Evolutionary conservation across 2,888 invertebrate genomes (phyloP).

Genomic region (Biston betularia): DNA sequence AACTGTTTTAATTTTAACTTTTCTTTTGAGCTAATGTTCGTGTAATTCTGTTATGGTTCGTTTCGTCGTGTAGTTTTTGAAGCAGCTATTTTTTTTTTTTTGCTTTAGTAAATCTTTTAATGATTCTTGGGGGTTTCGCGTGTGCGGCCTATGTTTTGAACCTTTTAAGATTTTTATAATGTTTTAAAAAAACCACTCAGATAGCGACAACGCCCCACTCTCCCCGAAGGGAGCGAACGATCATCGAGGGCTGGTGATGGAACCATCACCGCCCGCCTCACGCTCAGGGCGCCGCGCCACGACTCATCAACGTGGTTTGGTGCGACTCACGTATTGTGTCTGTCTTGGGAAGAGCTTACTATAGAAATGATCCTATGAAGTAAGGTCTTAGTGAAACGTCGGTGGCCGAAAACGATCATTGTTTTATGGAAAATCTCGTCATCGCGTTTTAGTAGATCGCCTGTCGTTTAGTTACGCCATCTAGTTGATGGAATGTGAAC

Average conservation of each 20-base stretch:
- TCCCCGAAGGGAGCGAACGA: conserved; percentile 49
- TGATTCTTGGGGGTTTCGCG: no score
- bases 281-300: conserved; percentile 54
- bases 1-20: no score
- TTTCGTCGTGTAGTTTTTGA: no score
- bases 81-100: no score
- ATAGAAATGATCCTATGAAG: conserved; percentile 55
- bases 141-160: no score
- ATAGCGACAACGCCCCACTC: conserved; percentile 48
- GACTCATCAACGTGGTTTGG: conserved; percentile 47
- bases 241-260: conserved; percentile 50
- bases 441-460: conserved; percentile 34
- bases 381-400: conserved; percentile 44
- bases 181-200: conserved; percentile 39
- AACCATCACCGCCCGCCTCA: conserved; percentile 47
- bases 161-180: neutral
- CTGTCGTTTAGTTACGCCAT: conserved; percentile 20
- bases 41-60: no score
- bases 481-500: conserved; percentile 7
- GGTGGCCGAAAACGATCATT: neutral
- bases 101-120: no score
- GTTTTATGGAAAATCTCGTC: conserved; percentile 20
- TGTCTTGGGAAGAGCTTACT: conserved; percentile 50
- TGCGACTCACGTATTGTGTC: conserved; percentile 44
- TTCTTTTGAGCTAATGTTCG: no score